A percentile compares a stretch with the other conserved stretches of the same genome.
phyloP scores from a whole-genome alignment of 2,888 invertebrate species.

The Eupithecia abbreviata region DNA sequence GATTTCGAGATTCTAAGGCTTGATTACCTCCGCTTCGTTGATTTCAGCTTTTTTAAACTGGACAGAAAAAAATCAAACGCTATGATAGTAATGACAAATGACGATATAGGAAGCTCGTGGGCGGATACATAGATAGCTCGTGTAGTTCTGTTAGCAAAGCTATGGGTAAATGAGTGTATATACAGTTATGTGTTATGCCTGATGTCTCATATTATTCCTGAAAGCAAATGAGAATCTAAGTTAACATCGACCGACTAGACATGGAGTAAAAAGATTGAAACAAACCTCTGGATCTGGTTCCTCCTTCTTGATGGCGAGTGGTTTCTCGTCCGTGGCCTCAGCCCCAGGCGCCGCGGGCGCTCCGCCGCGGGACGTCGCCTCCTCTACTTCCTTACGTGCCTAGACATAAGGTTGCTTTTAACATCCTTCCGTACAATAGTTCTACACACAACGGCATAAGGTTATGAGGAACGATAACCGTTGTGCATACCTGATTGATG shows the following conservation, averaged over 20 bases:
- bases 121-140: neutral
- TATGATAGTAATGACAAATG: neutral
- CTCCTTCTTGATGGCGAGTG: constrained; percentile 80
- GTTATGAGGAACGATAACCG: constrained; percentile 1
- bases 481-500: constrained; percentile 16
- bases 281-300: constrained; percentile 81
- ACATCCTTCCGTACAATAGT: constrained; percentile 11
- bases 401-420: constrained; percentile 43
- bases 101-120: neutral
- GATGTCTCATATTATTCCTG: neutral
- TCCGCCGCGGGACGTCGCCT: constrained; percentile 56
- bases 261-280: neutral
- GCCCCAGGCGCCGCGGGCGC: constrained; percentile 54
- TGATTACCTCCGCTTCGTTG: neutral
- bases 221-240: neutral
- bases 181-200: neutral
- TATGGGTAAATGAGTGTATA: neutral
- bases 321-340: constrained; percentile 81
- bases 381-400: constrained; percentile 76
- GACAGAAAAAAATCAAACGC: neutral
- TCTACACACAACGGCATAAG: neutral
- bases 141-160: neutral
- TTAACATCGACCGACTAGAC: neutral
- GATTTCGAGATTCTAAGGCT: neutral
- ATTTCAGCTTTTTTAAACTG: neutral